A percentile compares a stretch with the other conserved stretches of the same genome.
Conservation (phyloP, 2,888 invertebrate genomes). For the Xanthia icteritia region DNA sequence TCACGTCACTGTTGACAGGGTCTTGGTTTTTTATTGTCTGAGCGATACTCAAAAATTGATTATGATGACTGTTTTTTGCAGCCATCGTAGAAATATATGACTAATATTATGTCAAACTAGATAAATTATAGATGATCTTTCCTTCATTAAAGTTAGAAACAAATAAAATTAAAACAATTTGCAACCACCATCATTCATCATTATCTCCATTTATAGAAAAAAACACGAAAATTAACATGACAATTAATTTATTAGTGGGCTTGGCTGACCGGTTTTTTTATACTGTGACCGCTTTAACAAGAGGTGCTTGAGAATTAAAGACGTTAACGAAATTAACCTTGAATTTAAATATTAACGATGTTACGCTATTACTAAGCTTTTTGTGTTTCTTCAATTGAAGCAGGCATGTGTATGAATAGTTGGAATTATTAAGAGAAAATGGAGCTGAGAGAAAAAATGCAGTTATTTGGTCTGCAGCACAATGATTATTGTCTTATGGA, state of each 20-base stretch:
- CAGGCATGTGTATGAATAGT: conserved; percentile 18
- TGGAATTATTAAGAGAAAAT: conserved; percentile 2
- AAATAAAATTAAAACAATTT: conserved; percentile 12
- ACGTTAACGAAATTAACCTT: conserved; percentile 69
- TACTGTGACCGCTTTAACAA: conserved; percentile 24
- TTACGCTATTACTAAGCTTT: conserved; percentile 42
- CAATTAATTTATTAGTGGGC: conserved; percentile 49
- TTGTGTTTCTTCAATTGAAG: conserved; percentile 28
- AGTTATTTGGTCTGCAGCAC: background rate
- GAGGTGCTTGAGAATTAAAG: conserved; percentile 43
- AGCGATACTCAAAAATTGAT: too few relatives aligned
- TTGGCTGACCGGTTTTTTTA: conserved; percentile 30
- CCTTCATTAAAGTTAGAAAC: background rate
- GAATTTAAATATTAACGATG: conserved; percentile 60
- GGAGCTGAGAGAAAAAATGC: background rate
- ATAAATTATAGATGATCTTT: background rate
- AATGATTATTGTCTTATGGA: background rate
- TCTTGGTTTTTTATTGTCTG: too few relatives aligned
- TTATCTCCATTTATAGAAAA: conserved; percentile 21
- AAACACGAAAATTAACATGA: conserved; percentile 11
- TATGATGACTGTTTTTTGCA: background rate
- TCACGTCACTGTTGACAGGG: too few relatives aligned
- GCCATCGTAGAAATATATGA: background rate
- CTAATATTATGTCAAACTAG: background rate
- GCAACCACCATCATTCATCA: conserved; percentile 7